A percentile compares a stretch with the other conserved stretches of the same genome.
Evolutionary conservation across 2,113 vertebrate species (phyloP).

Genomic region (Ahaetulla prasina): DNA sequence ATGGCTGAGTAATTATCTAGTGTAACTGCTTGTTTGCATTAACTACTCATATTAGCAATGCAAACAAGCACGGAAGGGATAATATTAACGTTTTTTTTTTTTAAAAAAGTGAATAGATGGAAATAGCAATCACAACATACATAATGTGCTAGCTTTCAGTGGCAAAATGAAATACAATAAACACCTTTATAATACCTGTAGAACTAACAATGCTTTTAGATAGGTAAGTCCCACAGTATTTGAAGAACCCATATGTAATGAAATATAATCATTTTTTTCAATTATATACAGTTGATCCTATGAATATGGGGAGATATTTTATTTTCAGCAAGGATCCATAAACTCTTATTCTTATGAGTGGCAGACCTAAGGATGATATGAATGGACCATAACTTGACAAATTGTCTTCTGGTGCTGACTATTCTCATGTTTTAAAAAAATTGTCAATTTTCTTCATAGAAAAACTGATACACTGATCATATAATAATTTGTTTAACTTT

Average conservation of each 20-base stretch:
- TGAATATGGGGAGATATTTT: neutral
- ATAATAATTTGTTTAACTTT: neutral
- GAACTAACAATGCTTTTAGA: neutral
- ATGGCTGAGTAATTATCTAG: constrained; percentile 1
- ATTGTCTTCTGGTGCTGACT: neutral
- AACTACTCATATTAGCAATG: constrained; percentile 8
- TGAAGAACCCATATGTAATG: neutral
- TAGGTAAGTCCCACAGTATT: neutral
- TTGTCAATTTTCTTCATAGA: neutral
- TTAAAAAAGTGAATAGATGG: neutral
- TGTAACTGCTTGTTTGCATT: constrained; percentile 10
- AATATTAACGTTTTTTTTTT: neutral
- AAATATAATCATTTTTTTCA: neutral
- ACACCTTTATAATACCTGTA: neutral
- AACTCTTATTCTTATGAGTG: neutral
- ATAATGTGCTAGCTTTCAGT: neutral
- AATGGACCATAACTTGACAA: neutral
- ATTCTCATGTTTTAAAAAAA: neutral
- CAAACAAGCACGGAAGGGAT: constrained; percentile 11
- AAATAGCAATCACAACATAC: neutral
- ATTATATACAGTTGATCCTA: neutral
- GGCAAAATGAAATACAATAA: neutral
- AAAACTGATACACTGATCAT: neutral
- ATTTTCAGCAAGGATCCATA: neutral
- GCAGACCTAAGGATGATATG: neutral